Percentiles rank a stretch among this genome's conserved stretches.
Evolutionary conservation across 2,797 vertebrate species (phyloP).

Genomic region (Petrocephalus schoutedeni): DNA sequence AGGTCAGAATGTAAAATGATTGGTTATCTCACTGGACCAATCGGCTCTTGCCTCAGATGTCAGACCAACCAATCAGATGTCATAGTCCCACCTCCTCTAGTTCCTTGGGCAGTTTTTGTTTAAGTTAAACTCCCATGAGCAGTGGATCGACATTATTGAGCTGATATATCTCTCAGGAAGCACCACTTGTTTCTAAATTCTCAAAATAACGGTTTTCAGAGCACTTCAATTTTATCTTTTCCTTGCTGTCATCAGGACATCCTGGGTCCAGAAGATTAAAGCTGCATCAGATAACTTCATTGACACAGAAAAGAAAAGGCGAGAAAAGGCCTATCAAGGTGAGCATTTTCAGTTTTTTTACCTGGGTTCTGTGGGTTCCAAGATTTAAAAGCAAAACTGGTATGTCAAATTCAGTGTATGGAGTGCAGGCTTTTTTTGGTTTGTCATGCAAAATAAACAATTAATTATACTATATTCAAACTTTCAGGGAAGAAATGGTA

Average conservation of each 20-base stretch:
- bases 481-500: neutral
- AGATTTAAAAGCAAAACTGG: neutral
- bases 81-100: no score
- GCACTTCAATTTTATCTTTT: neutral
- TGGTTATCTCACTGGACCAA: no score
- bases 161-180: neutral
- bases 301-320: conserved; percentile 89
- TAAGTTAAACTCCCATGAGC: no score
- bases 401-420: neutral
- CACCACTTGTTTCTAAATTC: neutral
- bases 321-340: conserved; percentile 95
- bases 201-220: neutral
- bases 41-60: no score
- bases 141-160: neutral
- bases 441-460: neutral
- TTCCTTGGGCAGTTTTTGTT: no score
- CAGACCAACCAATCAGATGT: no score
- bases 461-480: neutral
- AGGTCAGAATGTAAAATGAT: no score
- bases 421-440: neutral
- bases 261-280: conserved; percentile 98
- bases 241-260: conserved; percentile 63
- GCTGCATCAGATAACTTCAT: conserved; percentile 86
- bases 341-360: conserved; percentile 21
- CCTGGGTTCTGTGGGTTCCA: neutral